phyloP scores from a whole-genome alignment of 2,113 vertebrate species.

The Pelecanus crispus region DNA sequence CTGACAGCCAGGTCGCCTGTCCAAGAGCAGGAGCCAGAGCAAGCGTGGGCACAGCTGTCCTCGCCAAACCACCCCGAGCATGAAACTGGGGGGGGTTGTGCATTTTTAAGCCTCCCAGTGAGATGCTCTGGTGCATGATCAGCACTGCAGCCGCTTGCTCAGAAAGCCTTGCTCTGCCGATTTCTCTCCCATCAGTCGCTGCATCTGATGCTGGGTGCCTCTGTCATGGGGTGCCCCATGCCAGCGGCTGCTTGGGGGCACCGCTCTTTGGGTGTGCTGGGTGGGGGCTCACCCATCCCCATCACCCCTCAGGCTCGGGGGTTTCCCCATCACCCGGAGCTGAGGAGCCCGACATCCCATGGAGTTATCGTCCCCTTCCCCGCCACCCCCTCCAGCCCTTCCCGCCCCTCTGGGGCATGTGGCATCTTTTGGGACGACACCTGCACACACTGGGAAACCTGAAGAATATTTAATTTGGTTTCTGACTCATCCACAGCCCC shows the following conservation, averaged over 20 bases:
- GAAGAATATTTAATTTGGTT: not conserved
- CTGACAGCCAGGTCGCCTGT: not conserved
- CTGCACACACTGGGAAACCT: not conserved
- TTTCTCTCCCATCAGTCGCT: not conserved
- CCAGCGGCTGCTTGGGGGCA: not conserved
- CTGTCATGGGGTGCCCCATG: fast-evolving
- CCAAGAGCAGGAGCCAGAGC: not conserved
- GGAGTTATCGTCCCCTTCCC: not conserved
- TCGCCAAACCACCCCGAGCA: not conserved
- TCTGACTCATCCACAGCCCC: not conserved
- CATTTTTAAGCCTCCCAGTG: not conserved
- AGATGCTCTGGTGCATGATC: not conserved
- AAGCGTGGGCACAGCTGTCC: not conserved
- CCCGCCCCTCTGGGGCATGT: fast-evolving
- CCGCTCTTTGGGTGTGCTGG: not conserved
- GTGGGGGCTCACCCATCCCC: not conserved
- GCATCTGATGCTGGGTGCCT: not conserved
- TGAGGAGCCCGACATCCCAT: not conserved
- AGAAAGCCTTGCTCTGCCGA: not conserved
- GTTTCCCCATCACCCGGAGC: not conserved
- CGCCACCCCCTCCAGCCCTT: not conserved
- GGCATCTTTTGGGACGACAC: not conserved
- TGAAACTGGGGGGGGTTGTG: not conserved
- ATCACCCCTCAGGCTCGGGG: not conserved
- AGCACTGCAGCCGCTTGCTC: not conserved